A percentile compares a stretch with the other conserved stretches of the same genome.
These are phyloP conservation scores for Candidula unifasciata DNA, from an alignment of 2,888 invertebrate genomes.

Conservation along the genomic window DNA sequence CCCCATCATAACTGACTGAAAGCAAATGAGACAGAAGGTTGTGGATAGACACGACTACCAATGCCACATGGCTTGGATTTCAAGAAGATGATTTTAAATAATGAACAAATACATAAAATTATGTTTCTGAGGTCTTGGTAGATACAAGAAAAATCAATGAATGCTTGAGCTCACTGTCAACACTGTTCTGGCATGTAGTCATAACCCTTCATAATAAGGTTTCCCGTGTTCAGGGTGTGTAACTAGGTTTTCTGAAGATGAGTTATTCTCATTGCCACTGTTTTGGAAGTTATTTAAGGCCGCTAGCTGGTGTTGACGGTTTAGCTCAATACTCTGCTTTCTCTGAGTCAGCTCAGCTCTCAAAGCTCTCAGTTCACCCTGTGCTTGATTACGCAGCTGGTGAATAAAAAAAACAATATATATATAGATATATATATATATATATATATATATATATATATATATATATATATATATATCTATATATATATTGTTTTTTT, in stretches of 20 bases:
- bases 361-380: constrained; percentile 79
- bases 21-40: too few species aligned
- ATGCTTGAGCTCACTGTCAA: too few species aligned
- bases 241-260: neutral
- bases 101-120: too few species aligned
- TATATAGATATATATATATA: neutral
- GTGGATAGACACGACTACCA: too few species aligned
- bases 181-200: neutral
- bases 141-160: too few species aligned
- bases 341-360: constrained; percentile 80
- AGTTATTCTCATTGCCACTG: constrained; percentile 32
- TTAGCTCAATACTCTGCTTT: constrained; percentile 79
- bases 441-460: neutral
- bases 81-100: too few species aligned
- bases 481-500: too few species aligned
- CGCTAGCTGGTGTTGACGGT: constrained; percentile 76
- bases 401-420: constrained; percentile 61
- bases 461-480: neutral
- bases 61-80: too few species aligned
- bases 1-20: too few species aligned
- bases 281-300: constrained; percentile 50
- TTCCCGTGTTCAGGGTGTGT: neutral
- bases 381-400: constrained; percentile 80
- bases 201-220: constrained; percentile 5
- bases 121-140: too few species aligned